Conservation (phyloP, 2,113 vertebrate species). For the Pseudorhombus dupliciocellatus region DNA sequence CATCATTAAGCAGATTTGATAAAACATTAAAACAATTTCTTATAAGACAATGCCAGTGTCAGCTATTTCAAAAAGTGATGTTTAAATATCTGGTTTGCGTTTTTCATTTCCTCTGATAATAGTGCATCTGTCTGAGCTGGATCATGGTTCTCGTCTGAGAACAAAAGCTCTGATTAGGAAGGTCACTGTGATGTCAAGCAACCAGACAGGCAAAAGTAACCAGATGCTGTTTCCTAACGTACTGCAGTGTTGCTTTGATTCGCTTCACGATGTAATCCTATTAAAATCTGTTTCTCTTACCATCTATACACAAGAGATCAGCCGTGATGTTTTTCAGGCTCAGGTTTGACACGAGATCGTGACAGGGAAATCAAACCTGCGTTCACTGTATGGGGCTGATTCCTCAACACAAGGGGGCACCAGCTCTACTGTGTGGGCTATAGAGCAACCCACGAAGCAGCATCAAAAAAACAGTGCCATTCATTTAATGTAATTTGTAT, state of each 20-base stretch:
- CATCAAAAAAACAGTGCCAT: no score
- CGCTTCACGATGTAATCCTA: slow-evolving; percentile 11
- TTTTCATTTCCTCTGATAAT: slow-evolving; percentile 6
- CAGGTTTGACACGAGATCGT: background rate
- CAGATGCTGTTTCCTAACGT: slow-evolving; percentile 13
- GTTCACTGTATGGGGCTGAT: no score
- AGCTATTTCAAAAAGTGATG: slow-evolving; percentile 15
- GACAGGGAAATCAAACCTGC: background rate
- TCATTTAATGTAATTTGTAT: no score
- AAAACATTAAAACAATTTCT: slow-evolving; percentile 3
- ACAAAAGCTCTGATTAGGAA: slow-evolving; percentile 23
- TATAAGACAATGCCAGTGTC: background rate
- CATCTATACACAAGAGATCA: slow-evolving; percentile 22
- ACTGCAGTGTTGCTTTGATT: slow-evolving; percentile 25
- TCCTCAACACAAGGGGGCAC: no score
- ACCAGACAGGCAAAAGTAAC: slow-evolving; percentile 19
- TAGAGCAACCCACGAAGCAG: no score
- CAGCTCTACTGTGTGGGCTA: no score
- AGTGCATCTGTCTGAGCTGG: background rate
- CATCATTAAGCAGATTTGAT: background rate
- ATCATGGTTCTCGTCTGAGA: slow-evolving; percentile 17
- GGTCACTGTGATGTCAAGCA: slow-evolving; percentile 20
- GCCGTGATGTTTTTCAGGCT: slow-evolving; percentile 5
- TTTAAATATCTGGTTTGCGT: background rate
- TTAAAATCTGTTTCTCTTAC: slow-evolving; percentile 9